Base-by-base conservation (phyloP, 2,113 vertebrate genomes). In the Perognathus longimembris region DNA sequence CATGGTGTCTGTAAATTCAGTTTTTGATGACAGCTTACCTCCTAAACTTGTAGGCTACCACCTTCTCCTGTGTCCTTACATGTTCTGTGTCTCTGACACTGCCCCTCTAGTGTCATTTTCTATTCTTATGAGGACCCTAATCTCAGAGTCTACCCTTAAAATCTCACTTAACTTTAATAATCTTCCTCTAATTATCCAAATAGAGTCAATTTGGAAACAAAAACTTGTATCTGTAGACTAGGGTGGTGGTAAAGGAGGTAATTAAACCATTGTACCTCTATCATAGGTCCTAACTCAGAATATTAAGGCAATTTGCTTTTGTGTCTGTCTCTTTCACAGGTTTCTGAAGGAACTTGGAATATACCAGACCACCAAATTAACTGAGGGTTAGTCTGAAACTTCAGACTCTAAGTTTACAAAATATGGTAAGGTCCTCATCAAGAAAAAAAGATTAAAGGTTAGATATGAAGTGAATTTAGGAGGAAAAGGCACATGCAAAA, bases 381-480 rank as follows among this genome's bases (percentile, higher is more conserved):
- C 17, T 40, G 61, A 82, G n/a, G 22, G 6, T 34, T 6, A 4
- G 1, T 54, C 45, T 26, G 63, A 61, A 26, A 73, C 69, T 84
- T 50, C 28, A 95, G 30, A 73, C 17, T 34, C 17, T 2, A 38
- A 22, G 17, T 18, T 89, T 73, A 73, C 20, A 85, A 93, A 85
- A n/a, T 61, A 14, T 75, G 6, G 18, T 32, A 26, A 54, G 9
- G 4, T 6, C 5, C 5, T 64, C 57, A 20, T 20, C 57, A 38
- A 70, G 71, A 86, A 92, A 77, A 92, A 77, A n/a, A 8, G 6
- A 59, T 45, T n/a, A 90, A 82, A 81, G 77, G 20, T 67, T 18
- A 71, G 45, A 14, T 66, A 24, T 26, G 14, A 57, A 73, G 6
- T 64, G 4, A 40, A 61, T 86, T 94, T 36, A 42, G n/a, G 66